Evolutionary conservation across 2,113 vertebrate genomes (phyloP).

Genomic region (Arenaria interpres): DNA sequence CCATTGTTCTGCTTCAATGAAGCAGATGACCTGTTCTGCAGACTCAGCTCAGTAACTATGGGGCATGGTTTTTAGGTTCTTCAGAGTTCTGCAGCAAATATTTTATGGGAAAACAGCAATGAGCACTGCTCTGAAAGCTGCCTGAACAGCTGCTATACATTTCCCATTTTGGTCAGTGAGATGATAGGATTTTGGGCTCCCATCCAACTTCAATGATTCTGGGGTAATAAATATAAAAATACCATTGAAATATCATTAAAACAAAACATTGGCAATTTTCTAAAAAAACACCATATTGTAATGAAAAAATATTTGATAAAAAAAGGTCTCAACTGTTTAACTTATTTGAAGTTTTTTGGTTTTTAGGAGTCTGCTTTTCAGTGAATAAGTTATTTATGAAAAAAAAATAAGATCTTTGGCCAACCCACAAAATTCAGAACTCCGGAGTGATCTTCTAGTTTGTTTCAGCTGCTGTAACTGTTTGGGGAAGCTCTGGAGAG

Average conservation of each 20-base stretch:
- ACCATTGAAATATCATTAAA: not conserved
- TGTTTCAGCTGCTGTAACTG: not conserved
- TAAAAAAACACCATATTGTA: not conserved
- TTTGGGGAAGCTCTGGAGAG: not conserved
- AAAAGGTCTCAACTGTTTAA: not conserved
- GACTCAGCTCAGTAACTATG: rapidly evolving
- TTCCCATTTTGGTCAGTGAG: not conserved
- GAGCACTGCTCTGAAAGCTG: not conserved
- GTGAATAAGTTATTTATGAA: not conserved
- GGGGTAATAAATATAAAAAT: not conserved
- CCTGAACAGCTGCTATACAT: not conserved
- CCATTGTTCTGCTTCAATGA: slow-evolving; percentile 19
- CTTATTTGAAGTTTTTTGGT: not conserved
- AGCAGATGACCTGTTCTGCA: not conserved
- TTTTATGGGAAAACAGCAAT: not conserved
- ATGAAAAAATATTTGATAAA: not conserved
- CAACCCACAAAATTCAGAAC: not conserved
- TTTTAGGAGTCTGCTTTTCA: not conserved
- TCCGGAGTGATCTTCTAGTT: not conserved
- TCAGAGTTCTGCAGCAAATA: not conserved
- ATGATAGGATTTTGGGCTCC: not conserved
- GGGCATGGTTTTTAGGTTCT: not conserved
- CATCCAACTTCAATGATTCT: not conserved
- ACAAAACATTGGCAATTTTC: not conserved
- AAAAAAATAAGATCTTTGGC: not conserved